Percentiles rank a stretch among this genome's conserved stretches.
These are phyloP conservation scores for Channa maculata DNA, from an alignment of 2,113 vertebrate species.

Conservation along the genomic window DNA sequence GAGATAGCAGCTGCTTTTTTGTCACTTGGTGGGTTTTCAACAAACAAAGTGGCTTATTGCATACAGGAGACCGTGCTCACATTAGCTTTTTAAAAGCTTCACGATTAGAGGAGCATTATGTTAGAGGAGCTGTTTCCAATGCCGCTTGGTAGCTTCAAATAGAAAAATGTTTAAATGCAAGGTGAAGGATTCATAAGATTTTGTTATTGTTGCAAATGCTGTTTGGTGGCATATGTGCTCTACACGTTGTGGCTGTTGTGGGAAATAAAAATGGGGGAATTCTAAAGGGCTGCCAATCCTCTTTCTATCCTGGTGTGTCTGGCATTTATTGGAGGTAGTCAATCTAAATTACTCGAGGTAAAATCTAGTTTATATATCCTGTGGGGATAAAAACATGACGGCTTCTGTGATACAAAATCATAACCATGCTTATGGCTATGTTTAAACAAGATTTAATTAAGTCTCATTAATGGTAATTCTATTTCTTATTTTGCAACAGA, in stretches of 20 bases:
- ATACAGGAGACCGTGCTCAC: slow-evolving; percentile 45
- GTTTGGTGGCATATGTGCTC: slow-evolving; percentile 51
- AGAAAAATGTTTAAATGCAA: slow-evolving; percentile 40
- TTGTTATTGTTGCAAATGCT: slow-evolving; percentile 27
- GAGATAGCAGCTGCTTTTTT: slow-evolving; percentile 80
- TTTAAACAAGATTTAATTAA: slow-evolving; percentile 67
- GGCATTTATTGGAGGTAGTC: slow-evolving; percentile 54
- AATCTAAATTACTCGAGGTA: slow-evolving; percentile 59
- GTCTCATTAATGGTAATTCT: slow-evolving; percentile 36
- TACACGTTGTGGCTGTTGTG: slow-evolving; percentile 45
- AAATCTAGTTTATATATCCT: slow-evolving; percentile 37
- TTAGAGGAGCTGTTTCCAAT: slow-evolving; percentile 6
- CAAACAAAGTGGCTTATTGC: slow-evolving; percentile 77
- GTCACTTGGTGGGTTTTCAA: slow-evolving; percentile 75
- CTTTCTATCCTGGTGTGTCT: slow-evolving; percentile 39
- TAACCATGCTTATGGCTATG: slow-evolving; percentile 46
- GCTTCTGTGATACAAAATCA: slow-evolving; percentile 42
- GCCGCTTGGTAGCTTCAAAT: slow-evolving; percentile 33
- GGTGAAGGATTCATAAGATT: slow-evolving; percentile 33
- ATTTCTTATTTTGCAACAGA: slow-evolving; percentile 34
- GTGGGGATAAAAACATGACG: neutral
- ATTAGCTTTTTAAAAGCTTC: slow-evolving; percentile 60
- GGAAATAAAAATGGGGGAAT: slow-evolving; percentile 54
- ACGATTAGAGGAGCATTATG: slow-evolving; percentile 56
- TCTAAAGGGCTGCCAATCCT: slow-evolving; percentile 50